These are phyloP conservation scores for Eurytoma californica DNA, from an alignment of 2,888 invertebrate genomes.

Conservation along the genomic window DNA sequence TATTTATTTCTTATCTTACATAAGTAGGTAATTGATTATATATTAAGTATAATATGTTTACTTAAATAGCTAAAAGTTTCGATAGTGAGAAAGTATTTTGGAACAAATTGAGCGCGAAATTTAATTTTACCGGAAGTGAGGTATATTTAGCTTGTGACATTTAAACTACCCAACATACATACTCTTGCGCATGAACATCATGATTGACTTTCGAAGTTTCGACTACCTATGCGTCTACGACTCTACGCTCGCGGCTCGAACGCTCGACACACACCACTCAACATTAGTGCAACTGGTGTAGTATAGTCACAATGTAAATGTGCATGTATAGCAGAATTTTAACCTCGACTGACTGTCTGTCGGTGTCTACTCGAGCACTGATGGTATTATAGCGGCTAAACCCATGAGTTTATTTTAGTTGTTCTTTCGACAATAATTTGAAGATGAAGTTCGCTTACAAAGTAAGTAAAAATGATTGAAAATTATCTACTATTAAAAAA, in stretches of 20 bases:
- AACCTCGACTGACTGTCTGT: too few relatives aligned
- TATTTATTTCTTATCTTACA: background rate
- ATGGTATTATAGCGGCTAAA: slow-evolving; percentile 13
- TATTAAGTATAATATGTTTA: too few relatives aligned
- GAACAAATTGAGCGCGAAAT: slow-evolving; percentile 21
- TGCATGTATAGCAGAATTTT: too few relatives aligned
- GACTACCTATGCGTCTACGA: too few relatives aligned
- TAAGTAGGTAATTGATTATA: too few relatives aligned
- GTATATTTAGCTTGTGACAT: slow-evolving; percentile 49
- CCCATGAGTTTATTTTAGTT: slow-evolving; percentile 54
- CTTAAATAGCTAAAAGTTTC: background rate
- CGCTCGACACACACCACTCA: too few relatives aligned
- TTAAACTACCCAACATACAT: slow-evolving; percentile 49
- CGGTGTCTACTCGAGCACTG: too few relatives aligned
- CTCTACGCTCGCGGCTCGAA: too few relatives aligned
- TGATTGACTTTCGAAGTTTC: too few relatives aligned
- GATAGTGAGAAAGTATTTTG: background rate
- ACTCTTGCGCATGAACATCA: too few relatives aligned
- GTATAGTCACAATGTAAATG: too few relatives aligned
- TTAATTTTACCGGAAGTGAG: slow-evolving; percentile 58
- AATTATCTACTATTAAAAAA: slow-evolving; percentile 10
- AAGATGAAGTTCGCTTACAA: slow-evolving; percentile 79
- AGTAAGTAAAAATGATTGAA: slow-evolving; percentile 67
- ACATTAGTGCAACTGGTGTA: too few relatives aligned
- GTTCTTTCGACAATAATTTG: slow-evolving; percentile 31